Base-by-base conservation (phyloP, 2,113 vertebrate genomes). In the Gambusia holbrooki region DNA sequence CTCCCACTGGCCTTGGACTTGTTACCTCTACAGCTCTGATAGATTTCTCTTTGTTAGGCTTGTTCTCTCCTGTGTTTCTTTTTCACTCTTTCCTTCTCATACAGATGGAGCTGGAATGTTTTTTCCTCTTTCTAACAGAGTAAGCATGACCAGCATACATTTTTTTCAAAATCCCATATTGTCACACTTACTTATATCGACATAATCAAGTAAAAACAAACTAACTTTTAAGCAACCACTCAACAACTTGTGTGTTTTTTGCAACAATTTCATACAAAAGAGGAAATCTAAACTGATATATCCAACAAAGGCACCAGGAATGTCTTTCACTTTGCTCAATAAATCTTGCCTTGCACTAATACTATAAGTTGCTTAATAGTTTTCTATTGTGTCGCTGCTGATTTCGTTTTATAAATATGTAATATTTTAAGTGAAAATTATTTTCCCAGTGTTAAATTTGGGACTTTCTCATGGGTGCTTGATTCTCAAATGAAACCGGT, bases 1-100 rank as follows among this genome's bases (percentile, higher is more conserved):
- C 81, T 87, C 86, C 86, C 84, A 67, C 85, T 62, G 82, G 68
- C 88, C 87, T 88, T 84, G 83, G 69, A 86, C 84, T 58, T 71
- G 83, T 88, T 73, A 79, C 48, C 75, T 79, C 69, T 40, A 22
- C 42, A 58, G 45, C 69, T 69, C 64, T 37, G 54, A 71, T 5
- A 37, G 45, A 60, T 19, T 35, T 66, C 58, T 67, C 8, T 61
- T 32, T 35, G 0, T 66, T 62, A 25, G 25, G 54, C 13, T 76
- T 29, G 27, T 68, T 45, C 0, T 35, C 45, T 33, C 45, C 58
- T n/a, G 29, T 22, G 29, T 32, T 32, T 32, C 54, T 4, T 81
- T 27, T 15, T 12, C n/a, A 48, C 12, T 37, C 4, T 51, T 35
- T 5, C n/a, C 28, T 22, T 66, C 27, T 37, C 62, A 25, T 12